Base-by-base conservation (phyloP, 2,113 vertebrate genomes). In the Myiopsitta monachus region DNA sequence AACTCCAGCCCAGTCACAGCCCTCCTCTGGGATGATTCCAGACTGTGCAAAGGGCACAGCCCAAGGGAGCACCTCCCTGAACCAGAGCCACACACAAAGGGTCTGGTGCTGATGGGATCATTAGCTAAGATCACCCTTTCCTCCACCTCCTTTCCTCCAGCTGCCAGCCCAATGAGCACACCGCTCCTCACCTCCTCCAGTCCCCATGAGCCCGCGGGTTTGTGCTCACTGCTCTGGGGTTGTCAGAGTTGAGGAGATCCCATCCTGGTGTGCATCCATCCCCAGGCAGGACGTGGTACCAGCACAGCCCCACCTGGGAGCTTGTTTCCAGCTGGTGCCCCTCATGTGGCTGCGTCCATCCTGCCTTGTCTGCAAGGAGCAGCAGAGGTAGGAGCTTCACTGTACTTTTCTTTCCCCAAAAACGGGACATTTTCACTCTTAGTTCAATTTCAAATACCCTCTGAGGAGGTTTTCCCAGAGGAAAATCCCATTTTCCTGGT, bases 331-430 rank as follows among this genome's bases (percentile, higher is more conserved):
- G 55, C 51, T 78, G 46, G 27, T 72, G 27, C 36, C 16, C 26
- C 9, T 17, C 0, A 6, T 0, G 0, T 21, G 52, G 38, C 78
- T 2, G 0, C 14, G 17, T 46, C 61, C 64, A 51, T 66, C 88
- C 85, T 73, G 19, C 39, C 11, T 55, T 18, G 1, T 22, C 38
- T 54, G 81, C 78, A 83, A 14, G 28, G 44, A 84, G 15, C 87
- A 78, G 70, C 69, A 66, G 54, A 1, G 0, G 26, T 12, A 79
- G 43, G 24, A 93, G 63, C 76, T 74, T 46, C 0, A 0, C 43
- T 80, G 63, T 18, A 18, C 18, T 44, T 69, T 55, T 61, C 38
- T 14, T 7, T 0, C 33, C n/a, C 55, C 10, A 30, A 3, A 36
- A 54, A 78, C 72, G 14, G 31, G 73, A 51, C 4, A 33, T 84